Base-by-base conservation (phyloP, 1,140 invertebrate species). In the Sitophilus oryzae region DNA sequence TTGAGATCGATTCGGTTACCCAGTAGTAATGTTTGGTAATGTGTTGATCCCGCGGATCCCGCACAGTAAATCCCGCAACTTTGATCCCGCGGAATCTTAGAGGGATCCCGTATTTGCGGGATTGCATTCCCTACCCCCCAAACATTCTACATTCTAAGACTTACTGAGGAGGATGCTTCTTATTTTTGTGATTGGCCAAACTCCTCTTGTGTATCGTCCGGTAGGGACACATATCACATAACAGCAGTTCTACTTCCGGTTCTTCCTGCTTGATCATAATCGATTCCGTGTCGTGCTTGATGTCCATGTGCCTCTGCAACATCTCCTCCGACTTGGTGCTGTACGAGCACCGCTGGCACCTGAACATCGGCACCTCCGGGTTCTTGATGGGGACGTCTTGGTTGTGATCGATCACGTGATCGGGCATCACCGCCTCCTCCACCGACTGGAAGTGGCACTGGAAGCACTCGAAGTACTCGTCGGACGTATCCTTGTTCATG, bases 401-500 rank as follows among this genome's bases (percentile, higher is more conserved):
- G 11, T 14, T 30, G 20, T 57, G 55, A 30, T 57, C 49, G 41
- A 56, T 49, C 4, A 57, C 49, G 35, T 57, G 55, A 35, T 45
- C 41, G 2, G 43, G 41, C 55, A 57, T 51, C 1, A 38, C 5
- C 22, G 9, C 35, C 16, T 46, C 47, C 9, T 50, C 55, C 4
- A 18, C 14, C 10, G 44, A 34, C 23, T 57, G 47, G 35, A 42
- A 57, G 11, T 57, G 34, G 15, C 55, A 57, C 25, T 57, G 55
- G 18, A 40, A 57, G 19, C 55, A 57, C 16, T 57, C 55, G 35
- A 37, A 57, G 19, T 50, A 50, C 21, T 57, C 47, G 30, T 50
- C 49, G n/a, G 30, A 21, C 2, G 35, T 30, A n/a, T 10, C 9
- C 14, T n/a, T 11, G 16, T 46, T 57, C 15, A 34, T 30, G 5